A percentile compares a stretch with the other conserved stretches of the same genome.
Conservation (phyloP, 1,140 invertebrate species). For the Meloidogyne floridensis region DNA sequence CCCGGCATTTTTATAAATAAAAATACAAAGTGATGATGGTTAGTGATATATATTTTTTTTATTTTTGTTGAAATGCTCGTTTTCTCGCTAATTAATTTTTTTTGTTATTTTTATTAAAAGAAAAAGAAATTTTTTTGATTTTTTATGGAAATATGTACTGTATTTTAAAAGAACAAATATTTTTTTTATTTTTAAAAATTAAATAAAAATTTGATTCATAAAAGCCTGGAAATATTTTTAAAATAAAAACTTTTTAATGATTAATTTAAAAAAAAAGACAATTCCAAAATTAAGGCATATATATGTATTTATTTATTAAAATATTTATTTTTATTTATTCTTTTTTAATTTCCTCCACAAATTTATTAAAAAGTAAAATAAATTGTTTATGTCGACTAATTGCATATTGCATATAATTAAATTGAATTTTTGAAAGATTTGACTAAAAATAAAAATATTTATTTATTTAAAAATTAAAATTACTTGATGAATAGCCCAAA, state of each 20-base stretch:
- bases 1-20: background rate
- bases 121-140: background rate
- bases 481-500: conserved; percentile 77
- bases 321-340: background rate
- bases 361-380: conserved; percentile 5
- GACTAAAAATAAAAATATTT: conserved; percentile 74
- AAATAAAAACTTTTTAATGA: too few relatives aligned
- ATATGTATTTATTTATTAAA: too few relatives aligned
- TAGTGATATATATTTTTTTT: background rate
- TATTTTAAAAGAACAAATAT: too few relatives aligned
- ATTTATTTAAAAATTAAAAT: background rate
- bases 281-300: too few relatives aligned
- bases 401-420: conserved; percentile 85
- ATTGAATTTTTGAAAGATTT: conserved; percentile 85
- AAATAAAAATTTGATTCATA: too few relatives aligned
- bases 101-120: background rate
- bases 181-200: too few relatives aligned
- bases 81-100: conserved; percentile 5
- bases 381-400: conserved; percentile 34
- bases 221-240: too few relatives aligned
- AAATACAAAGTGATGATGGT: background rate
- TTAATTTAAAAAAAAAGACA: too few relatives aligned
- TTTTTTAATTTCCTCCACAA: background rate
- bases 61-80: background rate
- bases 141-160: background rate